Percentiles rank a stretch among this genome's conserved stretches.
Conservation (phyloP, 2,797 vertebrate species). For the Acipenser oxyrinchus region DNA sequence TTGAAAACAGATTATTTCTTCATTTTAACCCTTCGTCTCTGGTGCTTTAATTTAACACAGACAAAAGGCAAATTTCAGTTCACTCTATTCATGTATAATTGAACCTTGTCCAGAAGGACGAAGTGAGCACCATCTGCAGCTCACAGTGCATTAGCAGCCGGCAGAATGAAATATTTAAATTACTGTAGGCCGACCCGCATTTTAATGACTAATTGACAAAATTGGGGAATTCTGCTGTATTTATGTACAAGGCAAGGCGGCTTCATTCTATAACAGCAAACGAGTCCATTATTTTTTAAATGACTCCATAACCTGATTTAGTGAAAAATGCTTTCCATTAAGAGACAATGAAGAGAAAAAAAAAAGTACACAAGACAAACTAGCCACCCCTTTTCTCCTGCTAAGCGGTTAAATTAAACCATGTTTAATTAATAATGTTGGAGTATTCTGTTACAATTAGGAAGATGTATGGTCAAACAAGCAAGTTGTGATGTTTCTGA, state of each 20-base stretch:
- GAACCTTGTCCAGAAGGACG: constrained; percentile 63
- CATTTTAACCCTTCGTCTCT: constrained; percentile 30
- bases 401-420: constrained; percentile 85
- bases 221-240: constrained; percentile 4
- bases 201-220: constrained; percentile 37
- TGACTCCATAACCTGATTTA: background rate
- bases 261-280: background rate
- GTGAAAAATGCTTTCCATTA: background rate
- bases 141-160: constrained; percentile 56
- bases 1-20: constrained; percentile 30
- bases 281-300: background rate
- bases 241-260: background rate
- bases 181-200: constrained; percentile 59
- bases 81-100: constrained; percentile 67
- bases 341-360: too few species aligned
- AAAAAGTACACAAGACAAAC: constrained; percentile 30
- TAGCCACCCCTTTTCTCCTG: constrained; percentile 50
- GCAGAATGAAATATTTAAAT: constrained; percentile 68
- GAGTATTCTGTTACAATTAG: constrained; percentile 95
- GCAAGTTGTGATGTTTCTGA: constrained; percentile 87
- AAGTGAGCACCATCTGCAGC: constrained; percentile 56
- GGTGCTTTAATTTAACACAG: constrained; percentile 60
- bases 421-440: constrained; percentile 97
- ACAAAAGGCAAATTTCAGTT: constrained; percentile 68
- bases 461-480: constrained; percentile 95